Conservation (phyloP, 2,113 vertebrate species). For the Mellivora capensis region DNA sequence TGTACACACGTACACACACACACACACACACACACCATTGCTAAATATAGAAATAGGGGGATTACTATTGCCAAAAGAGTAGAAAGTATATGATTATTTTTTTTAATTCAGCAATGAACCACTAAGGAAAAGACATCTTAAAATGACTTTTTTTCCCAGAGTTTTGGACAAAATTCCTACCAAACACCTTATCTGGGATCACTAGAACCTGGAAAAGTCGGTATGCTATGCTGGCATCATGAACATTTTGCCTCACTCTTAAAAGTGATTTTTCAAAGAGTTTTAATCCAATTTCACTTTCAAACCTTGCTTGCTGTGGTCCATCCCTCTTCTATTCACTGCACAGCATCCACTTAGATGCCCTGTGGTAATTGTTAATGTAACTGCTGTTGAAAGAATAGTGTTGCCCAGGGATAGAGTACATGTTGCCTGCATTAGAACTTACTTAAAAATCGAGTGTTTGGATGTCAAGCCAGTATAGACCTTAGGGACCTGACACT, state of each 20-base stretch:
- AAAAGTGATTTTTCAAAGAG: constrained; percentile 15
- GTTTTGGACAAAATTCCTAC: neutral
- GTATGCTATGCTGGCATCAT: neutral
- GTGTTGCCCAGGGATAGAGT: neutral
- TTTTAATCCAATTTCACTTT: constrained; percentile 30
- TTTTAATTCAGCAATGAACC: neutral
- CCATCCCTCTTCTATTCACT: constrained; percentile 13
- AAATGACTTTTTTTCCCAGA: neutral
- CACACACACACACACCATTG: neutral
- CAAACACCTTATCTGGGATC: neutral
- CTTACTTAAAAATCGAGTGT: constrained; percentile 56
- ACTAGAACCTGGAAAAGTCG: neutral
- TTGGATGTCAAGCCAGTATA: constrained; percentile 22
- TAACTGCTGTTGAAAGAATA: constrained; percentile 29
- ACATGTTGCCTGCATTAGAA: constrained; percentile 24
- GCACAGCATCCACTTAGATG: constrained; percentile 4
- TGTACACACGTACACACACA: neutral
- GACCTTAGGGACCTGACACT: constrained; percentile 14
- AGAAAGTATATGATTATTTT: neutral
- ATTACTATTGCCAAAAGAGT: neutral
- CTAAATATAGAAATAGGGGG: neutral
- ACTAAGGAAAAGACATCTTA: neutral
- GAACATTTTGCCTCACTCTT: neutral
- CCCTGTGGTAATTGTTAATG: constrained; percentile 54
- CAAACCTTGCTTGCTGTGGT: neutral